Evolutionary conservation across 1,140 invertebrate species (phyloP), one percentile per base, ranked within the genome.

Genomic region (Mylabris phalerata): DNA sequence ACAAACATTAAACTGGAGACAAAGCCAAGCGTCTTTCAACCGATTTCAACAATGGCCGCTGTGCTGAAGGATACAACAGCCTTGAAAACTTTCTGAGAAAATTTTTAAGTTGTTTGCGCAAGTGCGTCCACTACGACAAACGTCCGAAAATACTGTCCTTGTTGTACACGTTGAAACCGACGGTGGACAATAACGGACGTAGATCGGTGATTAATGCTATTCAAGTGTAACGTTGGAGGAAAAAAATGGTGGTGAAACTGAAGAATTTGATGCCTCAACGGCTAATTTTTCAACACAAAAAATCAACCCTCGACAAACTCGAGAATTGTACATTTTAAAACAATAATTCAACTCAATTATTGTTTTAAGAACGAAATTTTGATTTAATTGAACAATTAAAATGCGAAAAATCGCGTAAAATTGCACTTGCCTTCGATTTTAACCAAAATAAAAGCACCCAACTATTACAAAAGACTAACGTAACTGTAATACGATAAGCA

Each of bases 21-120:
- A 63, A 68, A 66, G 55, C 60, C 60, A 71, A 68, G 67, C 71
- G 71, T 70, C 69, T 72, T 69, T 57, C 38, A 59, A 32, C 62
- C 50, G 62, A 67, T 66, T 70, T 39, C 59, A 70, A 69, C 71
- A 74, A 73, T 73, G 71, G 71, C 71, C 64, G 68, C 72, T 65
- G 59, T 69, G 68, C 72, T 65, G 61, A 70, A 71, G 66, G 66
- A 71, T 68, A 50, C 62, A 65, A 65, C 64, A 69, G 65, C 72
- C 71, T 73, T 73, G 70, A 71, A 68, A 67, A 67, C 50, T 65
- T 73, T 69, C 66, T 67, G 60, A 70, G 68, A 71, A 72, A 68
- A 71, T 62, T 71, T 72, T 64, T 59, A 70, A 70, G 68, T 67
- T 52, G 59, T 71, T 62, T 68, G 60, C 68, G 67, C 63, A 67